Evolutionary conservation across 2,888 invertebrate species (phyloP).

Genomic region (Drosophila lutescens): DNA sequence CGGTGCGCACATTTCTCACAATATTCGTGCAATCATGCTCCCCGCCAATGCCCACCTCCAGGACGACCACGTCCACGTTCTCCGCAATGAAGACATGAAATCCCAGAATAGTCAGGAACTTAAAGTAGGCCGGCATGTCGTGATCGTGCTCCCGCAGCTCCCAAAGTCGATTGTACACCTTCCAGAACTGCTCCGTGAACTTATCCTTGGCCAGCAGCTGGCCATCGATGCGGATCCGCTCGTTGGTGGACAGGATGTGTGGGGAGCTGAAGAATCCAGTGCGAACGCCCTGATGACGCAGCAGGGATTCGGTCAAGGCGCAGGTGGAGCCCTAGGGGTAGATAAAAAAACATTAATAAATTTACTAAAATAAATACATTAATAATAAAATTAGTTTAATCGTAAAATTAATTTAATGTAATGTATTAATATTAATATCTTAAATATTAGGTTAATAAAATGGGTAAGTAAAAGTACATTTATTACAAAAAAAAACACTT

Average conservation of each 20-base stretch:
- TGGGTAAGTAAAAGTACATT: too few relatives aligned
- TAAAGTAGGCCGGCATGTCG: constrained; percentile 97
- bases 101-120: constrained; percentile 96
- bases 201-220: constrained; percentile 88
- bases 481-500: too few relatives aligned
- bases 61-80: constrained; percentile 94
- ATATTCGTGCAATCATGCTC: constrained; percentile 97
- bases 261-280: constrained; percentile 99
- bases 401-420: too few relatives aligned
- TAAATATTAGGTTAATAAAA: too few relatives aligned
- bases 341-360: not conserved
- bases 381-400: too few relatives aligned
- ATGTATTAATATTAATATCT: too few relatives aligned
- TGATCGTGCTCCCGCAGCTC: constrained; percentile 85
- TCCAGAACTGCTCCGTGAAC: constrained; percentile 93
- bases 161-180: constrained; percentile 89
- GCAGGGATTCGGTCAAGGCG: constrained; percentile 95
- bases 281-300: constrained; percentile 91
- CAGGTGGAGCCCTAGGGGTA: constrained; percentile 92
- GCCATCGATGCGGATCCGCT: constrained; percentile 96
- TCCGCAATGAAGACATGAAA: constrained; percentile 94
- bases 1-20: constrained; percentile 92
- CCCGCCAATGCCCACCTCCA: constrained; percentile 99
- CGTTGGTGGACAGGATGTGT: constrained; percentile 95
- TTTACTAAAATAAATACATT: too few relatives aligned